Conservation (phyloP, 2,888 invertebrate species). For the Pollenia angustigena region DNA sequence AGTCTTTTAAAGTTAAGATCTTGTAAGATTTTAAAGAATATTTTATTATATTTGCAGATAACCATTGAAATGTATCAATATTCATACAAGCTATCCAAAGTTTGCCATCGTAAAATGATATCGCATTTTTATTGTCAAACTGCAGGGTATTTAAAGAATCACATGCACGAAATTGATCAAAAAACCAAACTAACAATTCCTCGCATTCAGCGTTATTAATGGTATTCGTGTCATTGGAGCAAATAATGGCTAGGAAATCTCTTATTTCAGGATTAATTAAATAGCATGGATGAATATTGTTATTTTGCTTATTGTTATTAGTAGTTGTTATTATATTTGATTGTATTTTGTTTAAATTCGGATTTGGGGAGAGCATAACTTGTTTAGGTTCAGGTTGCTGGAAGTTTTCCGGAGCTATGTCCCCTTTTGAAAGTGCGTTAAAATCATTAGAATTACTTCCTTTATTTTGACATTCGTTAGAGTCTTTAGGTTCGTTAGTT, state of each 20-base stretch:
- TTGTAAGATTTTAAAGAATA: conserved; percentile 35
- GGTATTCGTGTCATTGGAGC: conserved; percentile 19
- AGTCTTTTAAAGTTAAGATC: conserved; percentile 36
- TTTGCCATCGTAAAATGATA: conserved; percentile 56
- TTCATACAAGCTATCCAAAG: conserved; percentile 71
- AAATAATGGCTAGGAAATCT: conserved; percentile 55
- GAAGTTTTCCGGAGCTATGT: no score
- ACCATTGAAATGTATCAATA: conserved; percentile 62
- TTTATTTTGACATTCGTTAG: background rate
- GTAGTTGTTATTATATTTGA: conserved; percentile 51
- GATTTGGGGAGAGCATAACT: background rate
- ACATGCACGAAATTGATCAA: conserved; percentile 59
- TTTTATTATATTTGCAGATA: conserved; percentile 28
- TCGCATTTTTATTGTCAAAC: conserved; percentile 53
- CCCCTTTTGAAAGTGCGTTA: background rate
- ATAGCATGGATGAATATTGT: conserved; percentile 49
- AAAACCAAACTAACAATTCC: conserved; percentile 63
- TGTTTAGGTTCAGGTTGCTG: background rate
- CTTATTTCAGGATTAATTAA: conserved; percentile 62
- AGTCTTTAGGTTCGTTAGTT: background rate
- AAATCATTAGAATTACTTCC: background rate
- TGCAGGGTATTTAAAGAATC: conserved; percentile 43
- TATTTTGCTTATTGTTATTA: conserved; percentile 8
- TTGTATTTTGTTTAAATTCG: conserved; percentile 26
- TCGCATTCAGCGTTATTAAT: conserved; percentile 50